Base-by-base conservation (phyloP, 92 coral and sea anemone species). In the Zoanthus sociatus region DNA sequence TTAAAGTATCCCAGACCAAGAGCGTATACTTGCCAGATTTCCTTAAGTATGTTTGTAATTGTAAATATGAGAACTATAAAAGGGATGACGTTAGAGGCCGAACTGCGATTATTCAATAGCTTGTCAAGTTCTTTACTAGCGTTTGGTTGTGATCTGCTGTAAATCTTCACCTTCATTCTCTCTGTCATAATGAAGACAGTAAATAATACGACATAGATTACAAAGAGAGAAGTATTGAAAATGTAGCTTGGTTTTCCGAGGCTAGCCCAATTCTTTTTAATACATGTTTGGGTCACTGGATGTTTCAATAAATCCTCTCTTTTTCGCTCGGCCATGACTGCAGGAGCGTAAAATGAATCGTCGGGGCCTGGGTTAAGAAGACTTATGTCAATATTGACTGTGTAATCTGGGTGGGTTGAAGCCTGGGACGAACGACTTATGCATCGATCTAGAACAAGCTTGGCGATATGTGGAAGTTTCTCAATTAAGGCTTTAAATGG, bases 281-380 rank as follows among this genome's bases (percentile, higher is more conserved):
- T 78, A 7, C 93, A 78, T 31, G 91, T 84, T 32, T 94, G 94
- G n/a, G 95, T 90, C 9, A 96, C 91, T 33, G 91, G 75, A 77
- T 96, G 98, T 63, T 93, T 92, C 11, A 96, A 86, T 7, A 96
- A 88, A 16, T 89, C 89, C 69, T 96, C 98, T 16, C 94, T 93
- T 20, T 92, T 87, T 51, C 91, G 60, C 15, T 86, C 88, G 10
- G 95, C 96, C 95, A 94, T 94, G 54, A 33, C 68, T 2, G 74
- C 73, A 0, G 95, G 93, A 11, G 90, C 98, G 17, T 76, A 86
- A 67, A 90, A 92, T 32, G 90, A 76, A 26, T 90, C 90, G 69
- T 82, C 92, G 6, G 93, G 92, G 51, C 92, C 87, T 83, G 98
- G 96, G 64, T 96, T 96, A 6, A 93, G 83, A 37, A 90, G 89